These are phyloP conservation scores for Teleogryllus occipitalis DNA, from an alignment of 1,140 invertebrate genomes.

Conservation along the genomic window DNA sequence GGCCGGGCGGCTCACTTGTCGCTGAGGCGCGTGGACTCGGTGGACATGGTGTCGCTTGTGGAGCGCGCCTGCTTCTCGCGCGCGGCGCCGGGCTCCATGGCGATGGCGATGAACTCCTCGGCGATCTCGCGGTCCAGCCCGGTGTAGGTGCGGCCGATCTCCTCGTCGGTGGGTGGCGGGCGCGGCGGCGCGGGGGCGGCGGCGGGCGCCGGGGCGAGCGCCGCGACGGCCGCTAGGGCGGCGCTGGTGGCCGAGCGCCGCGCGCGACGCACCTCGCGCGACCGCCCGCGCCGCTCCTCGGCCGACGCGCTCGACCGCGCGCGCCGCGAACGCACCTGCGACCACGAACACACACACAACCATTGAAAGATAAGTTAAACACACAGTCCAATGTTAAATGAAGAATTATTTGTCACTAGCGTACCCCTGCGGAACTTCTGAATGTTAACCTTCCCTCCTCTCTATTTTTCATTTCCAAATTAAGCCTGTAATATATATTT, in stretches of 20 bases:
- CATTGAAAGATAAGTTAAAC: no score
- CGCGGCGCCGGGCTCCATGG: conserved; percentile 26
- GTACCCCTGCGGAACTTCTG: no score
- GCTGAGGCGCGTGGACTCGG: neutral
- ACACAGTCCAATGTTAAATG: no score
- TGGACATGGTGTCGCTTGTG: neutral
- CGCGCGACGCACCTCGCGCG: neutral
- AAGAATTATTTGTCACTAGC: no score
- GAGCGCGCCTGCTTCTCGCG: neutral
- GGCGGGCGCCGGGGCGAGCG: neutral
- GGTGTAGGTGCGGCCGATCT: conserved; percentile 51
- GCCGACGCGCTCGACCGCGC: neutral
- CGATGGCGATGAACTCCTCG: conserved; percentile 49
- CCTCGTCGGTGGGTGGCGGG: conserved; percentile 37
- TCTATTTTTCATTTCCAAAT: no score
- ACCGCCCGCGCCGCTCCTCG: no score
- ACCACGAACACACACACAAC: neutral
- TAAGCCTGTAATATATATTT: no score
- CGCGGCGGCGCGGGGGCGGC: neutral
- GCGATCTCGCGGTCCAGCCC: conserved; percentile 53
- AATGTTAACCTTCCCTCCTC: no score
- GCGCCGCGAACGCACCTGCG: neutral
- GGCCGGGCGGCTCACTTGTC: neutral
- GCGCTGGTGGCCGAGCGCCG: neutral
- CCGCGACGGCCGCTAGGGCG: neutral